phyloP scores from a whole-genome alignment of 1,140 invertebrate genomes.

The Drosophila micromelanica region DNA sequence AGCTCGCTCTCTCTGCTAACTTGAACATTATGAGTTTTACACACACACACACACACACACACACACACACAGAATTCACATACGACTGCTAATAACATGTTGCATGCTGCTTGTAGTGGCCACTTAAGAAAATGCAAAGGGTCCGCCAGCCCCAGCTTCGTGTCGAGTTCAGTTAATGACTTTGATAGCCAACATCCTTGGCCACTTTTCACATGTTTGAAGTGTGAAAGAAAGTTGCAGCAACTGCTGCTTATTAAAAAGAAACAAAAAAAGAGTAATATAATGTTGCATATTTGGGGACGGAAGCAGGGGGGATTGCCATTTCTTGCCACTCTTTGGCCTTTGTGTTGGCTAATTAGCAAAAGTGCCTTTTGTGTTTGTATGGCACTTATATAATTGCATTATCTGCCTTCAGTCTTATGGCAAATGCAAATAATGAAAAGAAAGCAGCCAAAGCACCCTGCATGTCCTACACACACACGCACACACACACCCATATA shows the following conservation, averaged over 20 bases:
- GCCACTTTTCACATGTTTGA: slow-evolving; percentile 12
- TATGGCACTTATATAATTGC: slow-evolving; percentile 79
- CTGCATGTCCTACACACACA: slow-evolving; percentile 21
- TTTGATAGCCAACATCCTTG: slow-evolving; percentile 6
- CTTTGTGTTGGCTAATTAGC: slow-evolving; percentile 71
- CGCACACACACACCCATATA: slow-evolving; percentile 15
- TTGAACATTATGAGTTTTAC: slow-evolving; percentile 62
- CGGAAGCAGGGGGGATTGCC: not conserved
- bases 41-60: slow-evolving; percentile 26
- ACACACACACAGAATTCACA: slow-evolving; percentile 2
- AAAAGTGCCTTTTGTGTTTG: slow-evolving; percentile 73
- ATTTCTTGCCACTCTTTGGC: slow-evolving; percentile 39
- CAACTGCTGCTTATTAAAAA: slow-evolving; percentile 12
- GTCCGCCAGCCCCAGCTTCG: not conserved
- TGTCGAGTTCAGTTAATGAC: not conserved
- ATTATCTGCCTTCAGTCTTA: slow-evolving; percentile 70
- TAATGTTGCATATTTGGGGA: not conserved
- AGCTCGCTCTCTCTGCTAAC: slow-evolving; percentile 37
- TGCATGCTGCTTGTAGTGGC: slow-evolving; percentile 49
- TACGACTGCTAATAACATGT: slow-evolving; percentile 59
- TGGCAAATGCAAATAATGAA: slow-evolving; percentile 73
- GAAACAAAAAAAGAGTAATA: not conserved
- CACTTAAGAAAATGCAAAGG: slow-evolving; percentile 56
- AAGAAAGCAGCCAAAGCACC: slow-evolving; percentile 59
- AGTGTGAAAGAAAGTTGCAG: slow-evolving; percentile 29